Conservation (phyloP, 2,888 invertebrate species). For the Ditylenchus weischeri region DNA sequence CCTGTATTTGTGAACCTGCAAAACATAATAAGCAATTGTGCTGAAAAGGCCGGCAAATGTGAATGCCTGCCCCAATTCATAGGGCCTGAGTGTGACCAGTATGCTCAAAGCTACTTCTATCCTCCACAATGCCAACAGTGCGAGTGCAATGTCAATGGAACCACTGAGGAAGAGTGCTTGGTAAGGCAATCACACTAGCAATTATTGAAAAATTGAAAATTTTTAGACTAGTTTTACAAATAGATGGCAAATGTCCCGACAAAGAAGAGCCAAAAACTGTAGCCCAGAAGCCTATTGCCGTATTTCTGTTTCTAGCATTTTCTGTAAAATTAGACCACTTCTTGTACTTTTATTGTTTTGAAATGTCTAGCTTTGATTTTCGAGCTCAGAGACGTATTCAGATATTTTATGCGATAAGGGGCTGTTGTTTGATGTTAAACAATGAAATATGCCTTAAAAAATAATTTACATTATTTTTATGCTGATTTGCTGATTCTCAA, state of each 20-base stretch:
- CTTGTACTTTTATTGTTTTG: too few relatives aligned
- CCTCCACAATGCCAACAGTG: slow-evolving; percentile 87
- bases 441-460: too few relatives aligned
- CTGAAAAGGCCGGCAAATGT: slow-evolving; percentile 84
- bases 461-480: too few relatives aligned
- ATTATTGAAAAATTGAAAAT: not conserved
- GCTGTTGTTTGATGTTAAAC: too few relatives aligned
- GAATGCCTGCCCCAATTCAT: slow-evolving; percentile 82
- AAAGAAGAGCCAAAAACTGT: too few relatives aligned
- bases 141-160: slow-evolving; percentile 86
- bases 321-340: too few relatives aligned
- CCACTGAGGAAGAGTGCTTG: slow-evolving; percentile 71
- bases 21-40: slow-evolving; percentile 90
- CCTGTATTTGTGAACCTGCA: slow-evolving; percentile 79
- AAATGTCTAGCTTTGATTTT: too few relatives aligned
- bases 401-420: too few relatives aligned
- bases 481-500: too few relatives aligned
- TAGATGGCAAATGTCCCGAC: slow-evolving; percentile 77
- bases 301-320: too few relatives aligned
- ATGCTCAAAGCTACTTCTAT: slow-evolving; percentile 79
- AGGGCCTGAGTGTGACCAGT: slow-evolving; percentile 81
- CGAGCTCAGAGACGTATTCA: too few relatives aligned
- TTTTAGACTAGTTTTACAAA: slow-evolving; percentile 43
- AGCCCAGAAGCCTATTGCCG: too few relatives aligned
- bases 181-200: slow-evolving; percentile 19